Base-by-base conservation (phyloP, 2,888 invertebrate genomes). In the Limnephilus lunatus region DNA sequence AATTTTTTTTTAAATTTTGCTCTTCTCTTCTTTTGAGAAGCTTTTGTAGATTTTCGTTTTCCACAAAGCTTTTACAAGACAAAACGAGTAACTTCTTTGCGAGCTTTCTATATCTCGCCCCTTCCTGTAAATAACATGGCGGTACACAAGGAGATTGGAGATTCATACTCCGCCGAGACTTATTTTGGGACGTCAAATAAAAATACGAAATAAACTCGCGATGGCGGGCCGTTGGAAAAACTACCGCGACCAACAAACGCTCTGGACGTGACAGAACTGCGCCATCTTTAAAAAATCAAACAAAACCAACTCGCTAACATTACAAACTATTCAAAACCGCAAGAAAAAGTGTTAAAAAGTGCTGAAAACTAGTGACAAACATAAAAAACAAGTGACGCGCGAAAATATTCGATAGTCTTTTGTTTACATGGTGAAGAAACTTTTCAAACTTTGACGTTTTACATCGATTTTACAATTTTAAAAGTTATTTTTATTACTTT, bases 131-230 rank as follows among this genome's bases (percentile, higher is more conserved):
- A 19, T 32, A 35, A 15, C 19, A 31, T 83, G 82, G n/a, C 35
- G 39, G 39, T n/a, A 39, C 85, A 85, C 44, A 39, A 39, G 25
- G 68, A 68, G 53, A 53, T 19, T 53, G 53, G 53, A 53, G 68
- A 68, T 85, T 85, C 85, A 85, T 25, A 39, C 88, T 31, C 53
- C 53, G 88, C 68, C 88, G 88, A n/a, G 68, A 88, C 53, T 88
- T 88, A 88, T 88, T 88, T 88, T 35, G n/a, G 88, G 88, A 88
- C 88, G 68, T 32, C 88, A 88, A 88, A 88, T 88, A 88, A 88
- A 88, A 88, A 88, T 88, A 88, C 88, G 88, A 88, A 88, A 31
- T 88, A 68, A 88, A 88, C 53, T n/a, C 44, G 44, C 35, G 15
- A 85, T 85, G 85, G 39, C 35, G 85, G 39, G n/a, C 44, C 35